A percentile compares a stretch with the other conserved stretches of the same genome.
Conservation (phyloP, 1,140 invertebrate genomes). For the Nasonia longicornis region DNA sequence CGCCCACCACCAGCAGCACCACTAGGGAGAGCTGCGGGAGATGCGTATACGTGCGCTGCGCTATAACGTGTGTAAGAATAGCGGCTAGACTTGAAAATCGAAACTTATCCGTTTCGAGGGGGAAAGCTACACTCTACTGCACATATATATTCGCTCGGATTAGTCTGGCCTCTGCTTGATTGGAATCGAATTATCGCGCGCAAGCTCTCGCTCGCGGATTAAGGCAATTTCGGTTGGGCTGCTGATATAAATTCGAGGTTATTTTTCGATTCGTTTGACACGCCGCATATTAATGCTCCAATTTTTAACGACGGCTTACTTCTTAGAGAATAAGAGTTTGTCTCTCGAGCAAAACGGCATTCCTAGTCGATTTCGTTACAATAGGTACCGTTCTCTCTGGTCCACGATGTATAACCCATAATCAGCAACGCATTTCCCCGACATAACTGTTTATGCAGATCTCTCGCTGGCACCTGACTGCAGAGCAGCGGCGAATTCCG, state of each 20-base stretch:
- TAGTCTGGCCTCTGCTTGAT: background rate
- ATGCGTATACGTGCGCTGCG: no score
- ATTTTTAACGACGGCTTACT: no score
- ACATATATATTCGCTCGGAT: background rate
- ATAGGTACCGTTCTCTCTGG: background rate
- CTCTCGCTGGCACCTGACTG: no score
- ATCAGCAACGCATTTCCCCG: background rate
- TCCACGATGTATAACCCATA: background rate
- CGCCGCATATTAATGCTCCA: no score
- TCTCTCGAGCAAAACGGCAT: background rate
- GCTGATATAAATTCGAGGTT: background rate
- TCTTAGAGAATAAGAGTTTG: no score
- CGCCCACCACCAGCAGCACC: background rate
- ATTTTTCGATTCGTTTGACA: constrained; percentile 1
- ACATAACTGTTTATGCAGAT: background rate
- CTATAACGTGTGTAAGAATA: background rate
- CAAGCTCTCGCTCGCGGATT: background rate
- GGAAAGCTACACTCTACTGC: background rate
- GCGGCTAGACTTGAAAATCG: background rate
- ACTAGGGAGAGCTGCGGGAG: no score
- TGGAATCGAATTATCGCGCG: background rate
- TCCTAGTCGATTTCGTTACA: background rate
- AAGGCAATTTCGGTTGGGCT: background rate
- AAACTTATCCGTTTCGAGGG: background rate
- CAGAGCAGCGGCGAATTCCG: background rate